Percentiles rank a stretch among this genome's conserved stretches.
phyloP scores from a whole-genome alignment of 2,797 vertebrate genomes.

The Rhinatrema bivittatum region DNA sequence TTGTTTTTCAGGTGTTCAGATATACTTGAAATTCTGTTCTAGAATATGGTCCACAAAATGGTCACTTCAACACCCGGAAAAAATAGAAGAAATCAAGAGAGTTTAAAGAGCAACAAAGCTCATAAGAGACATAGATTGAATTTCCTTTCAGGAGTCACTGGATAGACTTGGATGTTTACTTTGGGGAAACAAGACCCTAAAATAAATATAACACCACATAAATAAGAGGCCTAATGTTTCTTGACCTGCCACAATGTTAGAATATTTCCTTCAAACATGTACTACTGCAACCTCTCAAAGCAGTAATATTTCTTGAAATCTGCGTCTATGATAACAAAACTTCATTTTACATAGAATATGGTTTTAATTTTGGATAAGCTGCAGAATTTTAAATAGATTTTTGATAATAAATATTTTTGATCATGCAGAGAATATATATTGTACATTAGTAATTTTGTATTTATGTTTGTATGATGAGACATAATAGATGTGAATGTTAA shows the following conservation, averaged over 20 bases:
- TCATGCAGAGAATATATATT: slow-evolving; percentile 99
- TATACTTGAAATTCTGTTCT: too few species aligned
- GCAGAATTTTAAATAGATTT: slow-evolving; percentile 89
- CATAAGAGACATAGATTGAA: too few species aligned
- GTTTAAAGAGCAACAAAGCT: too few species aligned
- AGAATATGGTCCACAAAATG: too few species aligned
- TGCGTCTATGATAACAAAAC: slow-evolving; percentile 80
- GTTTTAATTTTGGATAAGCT: slow-evolving; percentile 90
- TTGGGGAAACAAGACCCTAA: too few species aligned
- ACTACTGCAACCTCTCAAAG: slow-evolving; percentile 69
- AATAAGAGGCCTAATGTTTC: slow-evolving; percentile 69
- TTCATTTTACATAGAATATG: slow-evolving; percentile 84
- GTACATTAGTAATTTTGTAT: slow-evolving; percentile 99
- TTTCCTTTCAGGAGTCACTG: too few species aligned
- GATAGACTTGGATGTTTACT: too few species aligned
- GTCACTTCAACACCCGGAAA: too few species aligned
- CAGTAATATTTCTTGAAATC: slow-evolving; percentile 72
- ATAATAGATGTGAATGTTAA: slow-evolving; percentile 93
- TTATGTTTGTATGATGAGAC: slow-evolving; percentile 97
- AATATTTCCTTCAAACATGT: slow-evolving; percentile 76
- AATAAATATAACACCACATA: too few species aligned
- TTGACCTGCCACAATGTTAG: slow-evolving; percentile 68
- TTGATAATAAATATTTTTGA: slow-evolving; percentile 99
- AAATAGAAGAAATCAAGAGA: too few species aligned
- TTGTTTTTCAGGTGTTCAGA: too few species aligned